Percentiles rank a stretch among this genome's conserved stretches.
Conservation (phyloP, 2,888 invertebrate species). For the Hirtodrosophila confusa region DNA sequence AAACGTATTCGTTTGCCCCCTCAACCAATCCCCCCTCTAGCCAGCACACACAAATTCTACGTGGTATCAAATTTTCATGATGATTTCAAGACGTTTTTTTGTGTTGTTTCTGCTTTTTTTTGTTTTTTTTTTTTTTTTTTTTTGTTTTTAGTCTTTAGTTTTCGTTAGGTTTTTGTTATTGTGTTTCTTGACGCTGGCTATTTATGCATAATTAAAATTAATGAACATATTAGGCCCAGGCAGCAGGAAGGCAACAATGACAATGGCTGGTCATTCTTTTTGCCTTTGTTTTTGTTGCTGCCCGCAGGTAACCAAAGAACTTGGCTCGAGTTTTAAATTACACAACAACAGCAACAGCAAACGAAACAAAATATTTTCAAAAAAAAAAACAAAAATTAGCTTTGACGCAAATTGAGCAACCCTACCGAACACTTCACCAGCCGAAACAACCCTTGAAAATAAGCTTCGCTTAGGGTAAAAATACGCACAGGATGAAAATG, state of each 20-base stretch:
- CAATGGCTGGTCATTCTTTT: constrained; percentile 28
- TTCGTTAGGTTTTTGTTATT: constrained; percentile 20
- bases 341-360: constrained; percentile 18
- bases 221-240: constrained; percentile 65
- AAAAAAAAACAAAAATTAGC: constrained; percentile 7
- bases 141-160: constrained; percentile 13
- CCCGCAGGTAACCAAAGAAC: constrained; percentile 70
- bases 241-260: constrained; percentile 43
- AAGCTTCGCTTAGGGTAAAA: too few relatives aligned
- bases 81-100: constrained; percentile 17
- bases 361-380: constrained; percentile 10
- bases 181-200: constrained; percentile 24
- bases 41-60: constrained; percentile 3
- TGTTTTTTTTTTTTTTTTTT: too few relatives aligned
- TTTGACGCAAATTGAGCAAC: constrained; percentile 41
- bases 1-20: background rate
- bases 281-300: constrained; percentile 24
- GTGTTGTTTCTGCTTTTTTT: too few relatives aligned
- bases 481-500: background rate
- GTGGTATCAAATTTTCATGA: constrained; percentile 49
- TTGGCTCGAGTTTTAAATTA: constrained; percentile 68
- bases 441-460: background rate
- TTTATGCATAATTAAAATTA: constrained; percentile 76
- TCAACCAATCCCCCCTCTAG: background rate
- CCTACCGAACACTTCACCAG: background rate